These are phyloP conservation scores for Rafetus swinhoei DNA, from an alignment of 2,113 vertebrate species.

Conservation along the genomic window DNA sequence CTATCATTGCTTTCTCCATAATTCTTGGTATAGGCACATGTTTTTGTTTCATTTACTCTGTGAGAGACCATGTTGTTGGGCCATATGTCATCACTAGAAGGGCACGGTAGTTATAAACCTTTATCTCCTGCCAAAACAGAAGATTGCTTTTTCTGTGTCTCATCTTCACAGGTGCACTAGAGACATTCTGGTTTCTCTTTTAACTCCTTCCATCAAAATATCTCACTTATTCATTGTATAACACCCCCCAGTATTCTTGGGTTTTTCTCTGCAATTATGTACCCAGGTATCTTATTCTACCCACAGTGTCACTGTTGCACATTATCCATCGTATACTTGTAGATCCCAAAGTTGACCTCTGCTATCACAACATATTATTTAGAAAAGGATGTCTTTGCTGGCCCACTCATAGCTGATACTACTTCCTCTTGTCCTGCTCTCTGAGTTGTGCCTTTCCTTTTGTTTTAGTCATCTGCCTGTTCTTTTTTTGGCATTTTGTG, in stretches of 20 bases:
- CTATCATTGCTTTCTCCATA: constrained; percentile 10
- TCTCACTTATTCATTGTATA: not conserved
- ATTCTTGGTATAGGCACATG: not conserved
- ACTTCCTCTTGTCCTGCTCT: not conserved
- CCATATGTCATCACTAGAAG: constrained; percentile 55
- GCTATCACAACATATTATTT: not conserved
- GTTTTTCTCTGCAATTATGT: not conserved
- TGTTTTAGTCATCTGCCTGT: not conserved
- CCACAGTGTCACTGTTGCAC: not conserved
- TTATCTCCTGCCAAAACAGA: constrained; percentile 40
- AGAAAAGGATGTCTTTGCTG: not conserved
- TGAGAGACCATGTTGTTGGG: constrained; percentile 3
- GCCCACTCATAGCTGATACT: not conserved
- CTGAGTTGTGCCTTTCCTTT: not conserved
- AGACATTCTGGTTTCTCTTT: not conserved
- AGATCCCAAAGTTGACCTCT: not conserved
- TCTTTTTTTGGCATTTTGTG: not conserved
- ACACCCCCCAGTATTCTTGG: fast-evolving
- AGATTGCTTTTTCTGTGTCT: constrained; percentile 46
- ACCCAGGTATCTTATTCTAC: not conserved
- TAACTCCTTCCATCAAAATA: constrained; percentile 14
- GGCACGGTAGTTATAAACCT: constrained; percentile 56
- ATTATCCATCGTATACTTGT: not conserved
- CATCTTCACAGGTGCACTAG: constrained; percentile 9
- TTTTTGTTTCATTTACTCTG: constrained; percentile 41